A percentile compares a stretch with the other conserved stretches of the same genome.
Conservation (phyloP, 1,140 invertebrate genomes). For the Aphaenogaster rudis region DNA sequence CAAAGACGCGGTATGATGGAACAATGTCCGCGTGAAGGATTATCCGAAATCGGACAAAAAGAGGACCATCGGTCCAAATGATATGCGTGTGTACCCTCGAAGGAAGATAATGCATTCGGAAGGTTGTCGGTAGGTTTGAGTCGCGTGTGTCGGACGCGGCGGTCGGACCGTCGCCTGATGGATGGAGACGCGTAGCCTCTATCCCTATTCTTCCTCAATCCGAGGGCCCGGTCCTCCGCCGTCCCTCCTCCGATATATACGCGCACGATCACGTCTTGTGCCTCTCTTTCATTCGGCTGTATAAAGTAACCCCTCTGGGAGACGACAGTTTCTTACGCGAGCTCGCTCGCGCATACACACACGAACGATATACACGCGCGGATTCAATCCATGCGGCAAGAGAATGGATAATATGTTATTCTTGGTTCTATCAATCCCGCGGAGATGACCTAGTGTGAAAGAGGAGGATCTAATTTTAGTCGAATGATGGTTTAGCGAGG, state of each 20-base stretch:
- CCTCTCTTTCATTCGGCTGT: constrained; percentile 29
- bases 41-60: constrained; percentile 14
- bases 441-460: constrained; percentile 57
- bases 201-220: constrained; percentile 78
- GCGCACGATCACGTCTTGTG: constrained; percentile 14
- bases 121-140: constrained; percentile 82
- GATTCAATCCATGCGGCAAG: constrained; percentile 50
- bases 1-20: not conserved
- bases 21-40: not conserved
- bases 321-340: constrained; percentile 65
- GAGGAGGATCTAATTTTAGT: constrained; percentile 53
- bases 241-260: constrained; percentile 26
- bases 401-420: constrained; percentile 65
- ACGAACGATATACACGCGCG: constrained; percentile 25
- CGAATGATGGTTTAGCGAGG: not conserved
- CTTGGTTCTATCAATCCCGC: constrained; percentile 29
- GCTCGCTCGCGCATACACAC: not conserved
- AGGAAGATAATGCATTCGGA: constrained; percentile 84
- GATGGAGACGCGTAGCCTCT: constrained; percentile 85
- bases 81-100: constrained; percentile 64
- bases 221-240: constrained; percentile 47
- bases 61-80: constrained; percentile 13
- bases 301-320: constrained; percentile 65
- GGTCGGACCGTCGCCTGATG: constrained; percentile 83
- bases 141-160: constrained; percentile 80